Conservation (phyloP, 2,113 vertebrate species). For the Leptosomus discolor region DNA sequence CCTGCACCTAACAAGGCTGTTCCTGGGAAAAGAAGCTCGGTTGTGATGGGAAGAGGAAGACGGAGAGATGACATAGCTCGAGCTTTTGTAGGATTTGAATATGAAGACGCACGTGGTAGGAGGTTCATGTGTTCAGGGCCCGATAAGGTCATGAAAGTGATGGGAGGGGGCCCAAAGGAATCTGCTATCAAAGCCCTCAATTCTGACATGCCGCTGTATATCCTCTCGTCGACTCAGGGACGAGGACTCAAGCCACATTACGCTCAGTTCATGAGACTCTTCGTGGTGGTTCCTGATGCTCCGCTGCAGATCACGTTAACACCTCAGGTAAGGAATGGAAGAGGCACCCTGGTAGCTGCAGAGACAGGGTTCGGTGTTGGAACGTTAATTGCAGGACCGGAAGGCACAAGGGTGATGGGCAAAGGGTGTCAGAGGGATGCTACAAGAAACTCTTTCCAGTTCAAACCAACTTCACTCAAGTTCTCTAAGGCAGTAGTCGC, state of each 20-base stretch:
- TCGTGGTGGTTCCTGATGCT: conserved; percentile 92
- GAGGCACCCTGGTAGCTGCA: background rate
- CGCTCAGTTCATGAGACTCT: conserved; percentile 91
- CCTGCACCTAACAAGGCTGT: conserved; percentile 92
- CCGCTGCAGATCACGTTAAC: conserved; percentile 89
- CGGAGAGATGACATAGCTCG: conserved; percentile 91
- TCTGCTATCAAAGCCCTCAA: conserved; percentile 91
- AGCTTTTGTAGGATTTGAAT: conserved; percentile 96
- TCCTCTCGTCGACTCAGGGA: conserved; percentile 91
- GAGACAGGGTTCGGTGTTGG: background rate
- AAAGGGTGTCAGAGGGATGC: background rate
- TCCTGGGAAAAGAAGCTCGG: conserved; percentile 84
- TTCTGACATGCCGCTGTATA: conserved; percentile 95
- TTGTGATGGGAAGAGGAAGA: conserved; percentile 86
- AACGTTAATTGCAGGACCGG: background rate
- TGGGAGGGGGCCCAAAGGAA: conserved; percentile 93
- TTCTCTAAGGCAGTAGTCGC: background rate
- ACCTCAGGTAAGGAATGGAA: conserved; percentile 84
- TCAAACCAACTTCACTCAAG: background rate
- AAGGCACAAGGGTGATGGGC: too few relatives aligned
- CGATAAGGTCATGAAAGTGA: conserved; percentile 94
- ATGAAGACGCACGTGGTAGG: conserved; percentile 91
- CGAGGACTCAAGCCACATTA: conserved; percentile 92
- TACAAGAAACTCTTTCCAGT: background rate
- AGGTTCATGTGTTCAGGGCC: conserved; percentile 95